phyloP scores from a whole-genome alignment of 2,888 invertebrate species.

The Coremacera marginata region DNA sequence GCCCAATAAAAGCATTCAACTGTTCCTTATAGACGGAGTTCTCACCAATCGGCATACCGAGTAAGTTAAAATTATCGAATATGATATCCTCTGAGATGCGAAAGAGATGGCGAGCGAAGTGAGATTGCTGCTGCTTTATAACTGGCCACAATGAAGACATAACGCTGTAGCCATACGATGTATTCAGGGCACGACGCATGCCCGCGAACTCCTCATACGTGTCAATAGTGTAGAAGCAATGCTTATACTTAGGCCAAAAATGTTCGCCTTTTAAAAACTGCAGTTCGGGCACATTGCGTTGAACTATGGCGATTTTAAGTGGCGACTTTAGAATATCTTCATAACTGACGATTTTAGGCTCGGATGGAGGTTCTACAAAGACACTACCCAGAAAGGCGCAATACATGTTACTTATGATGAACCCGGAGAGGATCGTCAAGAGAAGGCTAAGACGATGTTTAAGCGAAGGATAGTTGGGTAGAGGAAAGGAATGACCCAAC shows the following conservation, averaged over 20 bases:
- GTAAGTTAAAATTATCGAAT: slow-evolving; percentile 3
- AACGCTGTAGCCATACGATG: slow-evolving; percentile 38
- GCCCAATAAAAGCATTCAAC: slow-evolving; percentile 17
- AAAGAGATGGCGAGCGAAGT: slow-evolving; percentile 25
- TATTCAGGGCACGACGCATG: slow-evolving; percentile 37
- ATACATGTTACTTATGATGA: slow-evolving; percentile 52
- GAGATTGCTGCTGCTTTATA: slow-evolving; percentile 34
- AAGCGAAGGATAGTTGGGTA: slow-evolving; percentile 33
- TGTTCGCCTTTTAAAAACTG: background rate
- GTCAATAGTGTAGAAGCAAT: background rate
- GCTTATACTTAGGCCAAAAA: background rate
- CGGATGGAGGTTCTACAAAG: slow-evolving; percentile 50
- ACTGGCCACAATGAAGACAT: slow-evolving; percentile 36
- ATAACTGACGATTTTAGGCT: slow-evolving; percentile 44
- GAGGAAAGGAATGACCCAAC: slow-evolving; percentile 52
- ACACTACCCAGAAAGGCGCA: slow-evolving; percentile 52
- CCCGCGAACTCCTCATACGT: slow-evolving; percentile 26
- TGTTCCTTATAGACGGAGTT: slow-evolving; percentile 34
- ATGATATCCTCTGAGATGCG: background rate
- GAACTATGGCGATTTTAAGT: slow-evolving; percentile 47
- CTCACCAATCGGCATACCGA: slow-evolving; percentile 28
- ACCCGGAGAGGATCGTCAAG: slow-evolving; percentile 47
- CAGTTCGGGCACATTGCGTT: slow-evolving; percentile 19
- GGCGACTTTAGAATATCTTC: slow-evolving; percentile 48
- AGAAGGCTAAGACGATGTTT: slow-evolving; percentile 38